Evolutionary conservation across 2,113 vertebrate genomes (phyloP), one percentile per base, ranked within the genome.

Genomic region (Paramisgurnus dabryanus): DNA sequence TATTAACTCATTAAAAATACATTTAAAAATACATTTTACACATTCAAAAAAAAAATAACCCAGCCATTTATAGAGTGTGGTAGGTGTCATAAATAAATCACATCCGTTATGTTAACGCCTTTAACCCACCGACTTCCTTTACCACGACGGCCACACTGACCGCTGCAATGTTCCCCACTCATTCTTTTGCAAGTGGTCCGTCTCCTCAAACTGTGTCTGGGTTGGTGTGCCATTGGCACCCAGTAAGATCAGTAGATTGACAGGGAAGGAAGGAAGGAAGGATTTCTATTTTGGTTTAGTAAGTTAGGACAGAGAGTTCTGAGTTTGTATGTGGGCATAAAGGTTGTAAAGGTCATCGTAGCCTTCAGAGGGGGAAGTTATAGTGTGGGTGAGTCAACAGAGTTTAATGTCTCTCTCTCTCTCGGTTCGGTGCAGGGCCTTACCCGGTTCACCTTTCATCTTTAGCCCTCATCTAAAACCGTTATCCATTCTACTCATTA

Each of bases 241-340:
- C 18, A 64, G 17, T 78, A n/a, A 55, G 18, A 80, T 81, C 73
- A 75, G 67, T 77, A 84, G 79, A 61, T 34, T 75, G 41, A 78
- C 79, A 81, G 41, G 65, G 57, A 81, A 74, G 79, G 67, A 83
- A 69, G 61, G 77, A 83, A 73, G 69, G 76, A 79, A 79, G 67
- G 61, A 53, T 15, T 75, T 84, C 83, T 84, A 85, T 85, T 85
- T 85, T 76, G 17, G 18, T 41, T 55, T 40, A 57, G 27, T n/a
- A 39, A 49, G 69, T 41, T 65, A 3, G 68, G 75, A 72, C 80
- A 76, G 60, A 79, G 22, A 67, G 79, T 79, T 39, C 18, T 12
- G 41, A 71, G 60, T 76, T 65, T 70, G 74, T 65, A 67, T 84
- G 34, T 82, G 65, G 58, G 57, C 55, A 75, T 72, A 73, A 76